A percentile compares a stretch with the other conserved stretches of the same genome.
Conservation (phyloP, 2,797 vertebrate species). For the Fistularia tabacaria region DNA sequence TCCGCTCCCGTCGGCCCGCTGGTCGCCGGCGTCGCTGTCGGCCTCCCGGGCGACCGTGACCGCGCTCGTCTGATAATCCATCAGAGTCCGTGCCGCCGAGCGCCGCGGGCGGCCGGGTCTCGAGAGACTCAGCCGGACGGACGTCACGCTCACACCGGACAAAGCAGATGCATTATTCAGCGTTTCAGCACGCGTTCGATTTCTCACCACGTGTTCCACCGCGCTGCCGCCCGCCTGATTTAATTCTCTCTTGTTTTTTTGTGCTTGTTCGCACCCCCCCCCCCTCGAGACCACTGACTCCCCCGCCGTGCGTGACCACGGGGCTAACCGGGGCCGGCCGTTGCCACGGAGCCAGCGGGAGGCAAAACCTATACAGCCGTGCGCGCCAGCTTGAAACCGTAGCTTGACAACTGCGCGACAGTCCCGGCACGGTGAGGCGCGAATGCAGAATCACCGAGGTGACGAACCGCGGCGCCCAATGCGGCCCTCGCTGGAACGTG, state of each 20-base stretch:
- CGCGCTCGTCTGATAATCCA: slow-evolving; percentile 56
- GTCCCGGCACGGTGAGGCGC: no score
- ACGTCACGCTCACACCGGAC: no score
- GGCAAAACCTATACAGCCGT: slow-evolving; percentile 1
- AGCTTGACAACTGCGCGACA: slow-evolving; percentile 5
- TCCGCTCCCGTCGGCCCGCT: no score
- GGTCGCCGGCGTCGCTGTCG: slow-evolving; percentile 1
- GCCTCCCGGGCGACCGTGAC: slow-evolving; percentile 35
- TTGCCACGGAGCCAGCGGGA: no score
- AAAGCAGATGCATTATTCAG: no score
- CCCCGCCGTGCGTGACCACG: not conserved
- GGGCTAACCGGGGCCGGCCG: no score
- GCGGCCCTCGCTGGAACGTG: no score
- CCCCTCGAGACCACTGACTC: slow-evolving; percentile 12
- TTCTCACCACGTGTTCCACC: no score
- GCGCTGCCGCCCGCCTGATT: not conserved
- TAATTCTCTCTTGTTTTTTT: slow-evolving; percentile 5
- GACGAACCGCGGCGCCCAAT: no score
- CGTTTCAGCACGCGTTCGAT: no score
- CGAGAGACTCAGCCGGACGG: slow-evolving; percentile 58
- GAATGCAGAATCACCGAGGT: no score
- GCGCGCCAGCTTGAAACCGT: slow-evolving; percentile 8
- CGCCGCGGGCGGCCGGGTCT: no score
- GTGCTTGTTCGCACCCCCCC: not conserved
- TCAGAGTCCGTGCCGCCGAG: slow-evolving; percentile 43